Percentiles rank a stretch among this genome's conserved stretches.
Evolutionary conservation across 2,888 invertebrate genomes (phyloP).

Genomic region (Schizaphis graminum): DNA sequence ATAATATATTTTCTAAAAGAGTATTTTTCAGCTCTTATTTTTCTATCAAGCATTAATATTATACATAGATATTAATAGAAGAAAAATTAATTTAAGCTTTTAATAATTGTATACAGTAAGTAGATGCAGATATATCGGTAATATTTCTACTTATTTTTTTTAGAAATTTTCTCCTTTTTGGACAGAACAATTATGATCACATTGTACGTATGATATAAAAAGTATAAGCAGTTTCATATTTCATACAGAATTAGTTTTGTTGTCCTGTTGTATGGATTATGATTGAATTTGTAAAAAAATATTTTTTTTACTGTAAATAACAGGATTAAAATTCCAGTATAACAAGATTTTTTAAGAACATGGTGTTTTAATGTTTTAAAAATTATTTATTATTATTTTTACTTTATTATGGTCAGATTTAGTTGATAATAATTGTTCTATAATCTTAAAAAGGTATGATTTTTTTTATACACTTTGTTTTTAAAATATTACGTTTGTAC

Average conservation of each 20-base stretch:
- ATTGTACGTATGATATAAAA: not conserved
- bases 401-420: not conserved
- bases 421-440: not conserved
- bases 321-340: not conserved
- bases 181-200: not conserved
- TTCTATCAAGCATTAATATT: not conserved
- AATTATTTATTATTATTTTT: not conserved
- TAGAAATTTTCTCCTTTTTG: not conserved
- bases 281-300: not conserved
- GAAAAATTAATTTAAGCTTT: not conserved
- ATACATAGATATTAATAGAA: not conserved
- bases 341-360: not conserved
- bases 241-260: not conserved
- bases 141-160: not conserved
- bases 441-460: not conserved
- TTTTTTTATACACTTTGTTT: conserved; percentile 4
- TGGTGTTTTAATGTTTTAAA: not conserved
- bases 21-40: not conserved
- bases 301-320: not conserved
- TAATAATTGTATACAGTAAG: not conserved
- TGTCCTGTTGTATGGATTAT: not conserved
- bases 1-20: not conserved
- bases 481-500: not conserved
- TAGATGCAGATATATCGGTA: not conserved
- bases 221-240: not conserved